Base-by-base conservation (phyloP, 2,888 invertebrate species). In the Lithophane socia region DNA sequence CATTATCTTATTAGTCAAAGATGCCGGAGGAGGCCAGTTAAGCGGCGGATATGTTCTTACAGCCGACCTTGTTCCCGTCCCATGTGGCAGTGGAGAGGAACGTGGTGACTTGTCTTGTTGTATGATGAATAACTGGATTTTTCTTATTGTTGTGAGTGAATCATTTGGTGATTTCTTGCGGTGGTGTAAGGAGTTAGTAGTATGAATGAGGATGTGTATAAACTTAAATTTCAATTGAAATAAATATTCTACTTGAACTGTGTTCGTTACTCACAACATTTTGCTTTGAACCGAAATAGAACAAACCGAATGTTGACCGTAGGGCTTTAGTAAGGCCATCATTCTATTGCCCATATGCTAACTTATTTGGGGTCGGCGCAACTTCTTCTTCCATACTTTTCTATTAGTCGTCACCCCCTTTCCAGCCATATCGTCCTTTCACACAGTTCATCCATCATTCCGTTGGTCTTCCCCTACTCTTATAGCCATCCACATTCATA, bases 1-100 rank as follows among this genome's bases (percentile, higher is more conserved):
- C 69, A 87, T 87, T 87, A 88, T 86, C 83, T 87, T 85, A 87
- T 89, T 89, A 87, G 24, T 29, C 52, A 70, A 87, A 87, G 87
- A 85, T 69, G 82, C 72, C 82, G 80, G 81, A 87, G 87, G 89
- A 87, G 74, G 89, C 67, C 70, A 82, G 88, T 91, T 90, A 91
- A 77, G 83, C 73, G 75, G 64, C 90, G 88, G 89, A 87, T 84
- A 86, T 80, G 82, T 82, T 83, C 82, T 79, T 74, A 78, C 71
- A 83, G 82, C 70, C 73, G 87, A 86, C 86, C 87, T 88, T 85
- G 87, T 85, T 84, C 85, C 83, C 71, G 86, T 79, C 80, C 82
- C 79, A 61, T 86, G 67, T 75, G 83, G 77, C 77, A 54, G 81
- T 44, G 24, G 56, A 63, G 47, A 54, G n/a, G 24, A 42, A 24